A percentile compares a stretch with the other conserved stretches of the same genome.
phyloP scores from a whole-genome alignment of 2,888 invertebrate genomes.

The Eledona agricola region DNA sequence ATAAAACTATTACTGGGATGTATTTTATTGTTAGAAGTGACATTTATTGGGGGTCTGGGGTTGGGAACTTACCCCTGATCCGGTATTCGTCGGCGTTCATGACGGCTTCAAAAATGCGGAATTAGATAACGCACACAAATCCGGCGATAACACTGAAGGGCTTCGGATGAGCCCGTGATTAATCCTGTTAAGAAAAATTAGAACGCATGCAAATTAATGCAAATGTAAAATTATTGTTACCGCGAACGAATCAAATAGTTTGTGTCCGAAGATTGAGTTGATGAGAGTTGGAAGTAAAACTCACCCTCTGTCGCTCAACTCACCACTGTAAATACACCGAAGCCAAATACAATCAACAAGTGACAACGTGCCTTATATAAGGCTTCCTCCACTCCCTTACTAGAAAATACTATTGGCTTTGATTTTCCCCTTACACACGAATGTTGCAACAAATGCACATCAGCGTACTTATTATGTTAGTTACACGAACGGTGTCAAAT shows the following conservation, averaged over 20 bases:
- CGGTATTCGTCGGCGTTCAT: conserved; percentile 68
- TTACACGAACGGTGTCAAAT: conserved; percentile 58
- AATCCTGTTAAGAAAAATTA: too few relatives aligned
- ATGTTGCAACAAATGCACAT: too few relatives aligned
- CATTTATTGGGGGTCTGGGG: conserved; percentile 37
- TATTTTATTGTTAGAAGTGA: conserved; percentile 44
- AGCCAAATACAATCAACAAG: conserved; percentile 63
- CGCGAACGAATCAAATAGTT: too few relatives aligned
- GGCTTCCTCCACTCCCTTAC: conserved; percentile 53
- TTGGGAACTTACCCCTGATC: conserved; percentile 63
- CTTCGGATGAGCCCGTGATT: conserved; percentile 28
- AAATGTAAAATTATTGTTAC: too few relatives aligned
- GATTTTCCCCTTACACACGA: too few relatives aligned
- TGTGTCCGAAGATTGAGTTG: too few relatives aligned
- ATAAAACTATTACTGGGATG: conserved; percentile 40
- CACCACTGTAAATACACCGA: conserved; percentile 51
- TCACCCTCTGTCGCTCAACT: conserved; percentile 21
- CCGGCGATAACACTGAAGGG: conserved; percentile 17
- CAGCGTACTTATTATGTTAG: conserved; percentile 1
- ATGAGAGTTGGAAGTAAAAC: conserved; percentile 1
- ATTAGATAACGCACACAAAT: too few relatives aligned
- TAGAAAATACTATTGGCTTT: conserved; percentile 37
- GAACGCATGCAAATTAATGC: too few relatives aligned
- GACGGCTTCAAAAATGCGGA: too few relatives aligned
- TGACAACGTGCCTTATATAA: conserved; percentile 60